Evolutionary conservation across 2,888 invertebrate species (phyloP), one percentile per base, ranked within the genome.

Genomic region (Endotricha flammealis): DNA sequence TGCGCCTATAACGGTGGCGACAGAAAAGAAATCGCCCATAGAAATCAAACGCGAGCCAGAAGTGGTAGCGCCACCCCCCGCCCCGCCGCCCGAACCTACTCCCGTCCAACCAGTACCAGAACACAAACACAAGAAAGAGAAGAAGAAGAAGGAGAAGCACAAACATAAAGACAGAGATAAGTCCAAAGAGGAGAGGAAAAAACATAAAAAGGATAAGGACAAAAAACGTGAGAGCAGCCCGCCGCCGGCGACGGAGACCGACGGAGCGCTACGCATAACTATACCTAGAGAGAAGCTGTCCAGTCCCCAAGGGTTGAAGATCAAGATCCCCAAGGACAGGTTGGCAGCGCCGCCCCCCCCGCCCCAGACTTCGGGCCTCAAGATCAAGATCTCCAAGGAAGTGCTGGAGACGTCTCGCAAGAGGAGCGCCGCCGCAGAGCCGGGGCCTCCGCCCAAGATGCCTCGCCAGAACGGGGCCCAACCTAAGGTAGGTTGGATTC

Each of bases 361-460:
- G 12, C 78, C 78, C 1, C 74, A 77, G 17, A 53, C 74, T 0
- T 76, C 87, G 2, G 89, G 90, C 1, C 72, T 94, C 25, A 94
- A 93, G 72, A 92, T 95, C 53, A 95, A 94, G 81, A 94, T 95
- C 48, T 90, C 93, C 13, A 93, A 93, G 59, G 93, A 93, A 46
- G 89, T 90, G 38, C 86, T 92, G 29, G 91, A 90, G 46, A 88
- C 82, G 27, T 89, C 85, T 4, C 55, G 74, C 25, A 76, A 75
- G 44, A 55, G 78, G 34, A 66, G 73, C 13, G 66, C 76, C 42
- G 39, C 53, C 37, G 42, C 61, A 35, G 65, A 61, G 3, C 38
- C 49, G 1, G 72, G 64, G 1, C 74, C 72, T 12, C 71, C 78
- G 10, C 58, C 63, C 48, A 81, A 86, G 62, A 46, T 80, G 47